Evolutionary conservation across 2,888 invertebrate genomes (phyloP).

Genomic region (Aquatica leii): DNA sequence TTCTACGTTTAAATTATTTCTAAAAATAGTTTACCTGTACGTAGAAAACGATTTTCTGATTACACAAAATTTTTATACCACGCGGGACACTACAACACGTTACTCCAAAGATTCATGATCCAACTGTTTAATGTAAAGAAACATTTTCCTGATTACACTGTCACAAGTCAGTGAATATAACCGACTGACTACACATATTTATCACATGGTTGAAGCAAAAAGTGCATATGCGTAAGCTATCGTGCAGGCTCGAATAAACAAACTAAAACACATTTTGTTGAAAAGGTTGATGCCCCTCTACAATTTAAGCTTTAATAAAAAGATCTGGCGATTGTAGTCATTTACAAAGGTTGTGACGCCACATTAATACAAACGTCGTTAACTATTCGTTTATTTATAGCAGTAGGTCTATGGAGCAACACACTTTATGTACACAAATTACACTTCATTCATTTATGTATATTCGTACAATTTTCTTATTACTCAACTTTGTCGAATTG

Average conservation of each 20-base stretch:
- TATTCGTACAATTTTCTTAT: no score
- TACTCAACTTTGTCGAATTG: no score
- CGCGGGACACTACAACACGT: no score
- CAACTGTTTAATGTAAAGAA: background rate
- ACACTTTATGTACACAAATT: no score
- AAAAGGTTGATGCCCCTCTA: slow-evolving; percentile 40
- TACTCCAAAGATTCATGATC: no score
- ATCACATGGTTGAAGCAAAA: slow-evolving; percentile 23
- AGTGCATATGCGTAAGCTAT: slow-evolving; percentile 35
- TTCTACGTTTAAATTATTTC: no score
- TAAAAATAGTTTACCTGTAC: no score
- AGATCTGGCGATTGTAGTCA: slow-evolving; percentile 1
- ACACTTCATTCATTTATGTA: no score
- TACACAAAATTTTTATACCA: no score
- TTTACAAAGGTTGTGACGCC: slow-evolving; percentile 6
- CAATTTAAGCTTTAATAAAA: slow-evolving; percentile 16
- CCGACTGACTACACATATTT: slow-evolving; percentile 20
- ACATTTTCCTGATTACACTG: slow-evolving; percentile 1
- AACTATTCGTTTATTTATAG: background rate
- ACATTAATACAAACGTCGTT: slow-evolving; percentile 10
- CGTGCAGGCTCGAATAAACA: slow-evolving; percentile 38
- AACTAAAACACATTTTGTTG: slow-evolving; percentile 37
- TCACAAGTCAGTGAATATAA: slow-evolving; percentile 7
- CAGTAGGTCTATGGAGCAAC: no score
- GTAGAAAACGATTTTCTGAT: no score